These are phyloP conservation scores for Hypolimnas misippus DNA, from an alignment of 2,888 invertebrate genomes.

Conservation along the genomic window DNA sequence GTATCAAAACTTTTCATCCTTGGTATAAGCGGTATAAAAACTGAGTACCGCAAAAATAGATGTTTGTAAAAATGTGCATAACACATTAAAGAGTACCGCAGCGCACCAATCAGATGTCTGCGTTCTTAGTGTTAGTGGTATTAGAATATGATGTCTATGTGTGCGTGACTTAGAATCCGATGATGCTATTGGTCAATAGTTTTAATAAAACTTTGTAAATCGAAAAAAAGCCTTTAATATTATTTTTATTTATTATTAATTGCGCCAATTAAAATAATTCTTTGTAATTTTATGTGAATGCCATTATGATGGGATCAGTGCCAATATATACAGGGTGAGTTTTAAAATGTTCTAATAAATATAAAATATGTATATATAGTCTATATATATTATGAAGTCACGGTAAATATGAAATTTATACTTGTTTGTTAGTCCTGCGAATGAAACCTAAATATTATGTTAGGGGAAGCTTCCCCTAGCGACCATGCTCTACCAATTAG, in stretches of 20 bases:
- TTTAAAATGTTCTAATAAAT: background rate
- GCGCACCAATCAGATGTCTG: constrained; percentile 57
- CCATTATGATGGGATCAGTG: background rate
- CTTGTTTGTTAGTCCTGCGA: constrained; percentile 21
- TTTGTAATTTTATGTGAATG: background rate
- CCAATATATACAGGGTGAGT: constrained; percentile 8
- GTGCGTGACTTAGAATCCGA: constrained; percentile 37
- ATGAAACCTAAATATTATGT: constrained; percentile 24
- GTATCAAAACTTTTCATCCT: constrained; percentile 58
- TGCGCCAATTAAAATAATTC: background rate
- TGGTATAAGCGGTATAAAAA: constrained; percentile 68
- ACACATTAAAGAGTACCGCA: constrained; percentile 56
- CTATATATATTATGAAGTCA: background rate
- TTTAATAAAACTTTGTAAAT: background rate
- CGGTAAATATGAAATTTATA: background rate
- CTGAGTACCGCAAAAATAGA: constrained; percentile 78
- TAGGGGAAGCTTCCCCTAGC: constrained; percentile 10
- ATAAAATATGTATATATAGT: background rate
- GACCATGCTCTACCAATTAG: background rate
- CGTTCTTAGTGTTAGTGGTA: constrained; percentile 52
- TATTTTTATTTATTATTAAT: background rate
- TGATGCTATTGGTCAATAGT: constrained; percentile 33
- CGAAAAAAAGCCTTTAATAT: too few species aligned
- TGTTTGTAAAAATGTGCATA: constrained; percentile 74
- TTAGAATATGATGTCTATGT: constrained; percentile 45